Conservation (phyloP, 1,140 invertebrate genomes). For the Liolophura sinensis region DNA sequence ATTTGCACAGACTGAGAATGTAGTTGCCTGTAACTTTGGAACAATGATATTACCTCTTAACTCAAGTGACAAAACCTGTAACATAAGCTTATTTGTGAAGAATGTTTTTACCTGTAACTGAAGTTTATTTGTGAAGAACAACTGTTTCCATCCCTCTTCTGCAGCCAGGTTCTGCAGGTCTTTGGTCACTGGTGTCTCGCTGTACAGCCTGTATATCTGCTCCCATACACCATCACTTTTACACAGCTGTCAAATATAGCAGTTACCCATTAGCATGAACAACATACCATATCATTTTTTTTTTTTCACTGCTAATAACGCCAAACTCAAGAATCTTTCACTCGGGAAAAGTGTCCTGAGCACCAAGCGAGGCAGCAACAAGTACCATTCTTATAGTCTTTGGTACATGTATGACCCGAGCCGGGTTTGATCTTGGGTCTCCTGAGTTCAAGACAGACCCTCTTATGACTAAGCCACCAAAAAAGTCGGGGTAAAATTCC, state of each 20-base stretch:
- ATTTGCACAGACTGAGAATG: background rate
- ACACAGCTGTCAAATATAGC: slow-evolving; percentile 23
- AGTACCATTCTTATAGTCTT: background rate
- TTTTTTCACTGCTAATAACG: too few species aligned
- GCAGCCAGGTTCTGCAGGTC: slow-evolving; percentile 31
- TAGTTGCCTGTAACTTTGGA: background rate
- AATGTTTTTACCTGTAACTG: slow-evolving; percentile 37
- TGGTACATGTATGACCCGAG: too few species aligned
- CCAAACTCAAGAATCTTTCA: too few species aligned
- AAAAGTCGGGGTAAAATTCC: too few species aligned
- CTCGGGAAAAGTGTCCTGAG: too few species aligned
- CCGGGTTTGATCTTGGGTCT: too few species aligned
- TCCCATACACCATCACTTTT: slow-evolving; percentile 37
- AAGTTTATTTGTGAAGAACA: slow-evolving; percentile 48
- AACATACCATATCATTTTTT: too few species aligned
- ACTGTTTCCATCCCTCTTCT: slow-evolving; percentile 38
- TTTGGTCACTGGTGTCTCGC: slow-evolving; percentile 27
- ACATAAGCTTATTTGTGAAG: background rate
- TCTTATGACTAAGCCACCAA: too few species aligned
- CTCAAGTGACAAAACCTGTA: background rate
- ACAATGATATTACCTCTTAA: background rate
- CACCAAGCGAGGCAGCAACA: background rate
- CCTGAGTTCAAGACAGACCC: too few species aligned
- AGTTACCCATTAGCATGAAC: too few species aligned
- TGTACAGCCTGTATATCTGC: slow-evolving; percentile 28